Conservation (phyloP, 92 coral and sea anemone species). For the Bergia puertoricense region DNA sequence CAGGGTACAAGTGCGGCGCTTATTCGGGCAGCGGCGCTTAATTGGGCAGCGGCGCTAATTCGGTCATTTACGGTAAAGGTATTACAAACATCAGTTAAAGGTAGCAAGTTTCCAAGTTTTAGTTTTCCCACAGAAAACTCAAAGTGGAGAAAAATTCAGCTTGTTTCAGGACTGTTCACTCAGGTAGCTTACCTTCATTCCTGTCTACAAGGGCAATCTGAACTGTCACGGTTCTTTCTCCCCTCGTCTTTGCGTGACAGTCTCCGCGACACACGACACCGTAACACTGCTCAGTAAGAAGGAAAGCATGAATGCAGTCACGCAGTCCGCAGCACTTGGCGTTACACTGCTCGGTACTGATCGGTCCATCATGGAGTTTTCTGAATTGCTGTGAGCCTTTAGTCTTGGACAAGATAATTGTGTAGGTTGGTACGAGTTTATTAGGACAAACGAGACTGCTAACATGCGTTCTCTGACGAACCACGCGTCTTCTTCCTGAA, state of each 20-base stretch:
- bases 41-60: too few relatives aligned
- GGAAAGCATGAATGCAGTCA: constrained; percentile 14
- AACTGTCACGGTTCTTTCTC: background rate
- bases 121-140: too few relatives aligned
- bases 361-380: constrained; percentile 32
- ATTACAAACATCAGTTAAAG: too few relatives aligned
- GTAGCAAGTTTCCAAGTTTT: too few relatives aligned
- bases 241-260: constrained; percentile 12
- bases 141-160: too few relatives aligned
- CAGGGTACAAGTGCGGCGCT: too few relatives aligned
- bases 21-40: too few relatives aligned
- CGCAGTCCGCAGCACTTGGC: constrained; percentile 29
- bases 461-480: background rate
- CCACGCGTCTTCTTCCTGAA: constrained; percentile 11
- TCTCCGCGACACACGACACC: constrained; percentile 27
- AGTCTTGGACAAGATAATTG: background rate
- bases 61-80: too few relatives aligned
- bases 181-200: background rate
- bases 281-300: constrained; percentile 19
- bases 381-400: background rate
- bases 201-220: constrained; percentile 27
- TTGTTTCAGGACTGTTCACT: too few relatives aligned
- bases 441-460: background rate
- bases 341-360: constrained; percentile 29
- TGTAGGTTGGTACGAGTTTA: constrained; percentile 3